These are phyloP conservation scores for Oscheius sp. DNA, from an alignment of 2,888 invertebrate genomes.

Conservation along the genomic window DNA sequence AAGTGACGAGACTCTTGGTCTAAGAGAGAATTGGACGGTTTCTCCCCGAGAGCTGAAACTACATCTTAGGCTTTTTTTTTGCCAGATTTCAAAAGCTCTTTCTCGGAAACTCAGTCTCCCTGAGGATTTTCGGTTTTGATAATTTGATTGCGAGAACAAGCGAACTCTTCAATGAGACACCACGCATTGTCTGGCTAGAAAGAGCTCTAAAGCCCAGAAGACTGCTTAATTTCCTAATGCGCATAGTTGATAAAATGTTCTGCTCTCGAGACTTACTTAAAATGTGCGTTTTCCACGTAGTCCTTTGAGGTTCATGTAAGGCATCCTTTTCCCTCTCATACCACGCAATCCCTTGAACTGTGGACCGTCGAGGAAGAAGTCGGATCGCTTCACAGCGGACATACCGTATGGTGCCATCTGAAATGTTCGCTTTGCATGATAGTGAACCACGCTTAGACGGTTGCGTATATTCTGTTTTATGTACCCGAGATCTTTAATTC, in stretches of 20 bases:
- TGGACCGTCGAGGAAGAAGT: slow-evolving; percentile 36
- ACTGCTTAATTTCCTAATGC: slow-evolving; percentile 22
- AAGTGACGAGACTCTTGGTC: slow-evolving; percentile 2
- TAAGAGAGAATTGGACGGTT: neutral
- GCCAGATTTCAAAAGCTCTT: neutral
- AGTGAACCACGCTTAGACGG: too few species aligned
- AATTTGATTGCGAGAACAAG: slow-evolving; percentile 5
- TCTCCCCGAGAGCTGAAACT: neutral
- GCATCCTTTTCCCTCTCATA: slow-evolving; percentile 39
- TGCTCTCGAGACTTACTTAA: slow-evolving; percentile 18
- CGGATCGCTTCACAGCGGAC: slow-evolving; percentile 33
- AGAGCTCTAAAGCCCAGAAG: neutral
- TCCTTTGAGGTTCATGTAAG: slow-evolving; percentile 40
- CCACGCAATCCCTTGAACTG: slow-evolving; percentile 40
- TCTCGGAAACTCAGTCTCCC: too few species aligned
- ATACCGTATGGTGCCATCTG: slow-evolving; percentile 31
- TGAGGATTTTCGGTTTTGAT: neutral
- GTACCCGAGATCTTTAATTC: neutral
- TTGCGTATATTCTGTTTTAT: neutral
- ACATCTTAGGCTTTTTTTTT: too few species aligned
- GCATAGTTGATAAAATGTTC: slow-evolving; percentile 14
- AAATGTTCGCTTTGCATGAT: neutral
- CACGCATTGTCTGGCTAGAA: neutral
- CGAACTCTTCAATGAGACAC: neutral
- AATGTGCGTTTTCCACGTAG: slow-evolving; percentile 38